Percentiles rank a stretch among this genome's conserved stretches.
phyloP scores from a whole-genome alignment of 2,797 vertebrate species.

The Thaleichthys pacificus region DNA sequence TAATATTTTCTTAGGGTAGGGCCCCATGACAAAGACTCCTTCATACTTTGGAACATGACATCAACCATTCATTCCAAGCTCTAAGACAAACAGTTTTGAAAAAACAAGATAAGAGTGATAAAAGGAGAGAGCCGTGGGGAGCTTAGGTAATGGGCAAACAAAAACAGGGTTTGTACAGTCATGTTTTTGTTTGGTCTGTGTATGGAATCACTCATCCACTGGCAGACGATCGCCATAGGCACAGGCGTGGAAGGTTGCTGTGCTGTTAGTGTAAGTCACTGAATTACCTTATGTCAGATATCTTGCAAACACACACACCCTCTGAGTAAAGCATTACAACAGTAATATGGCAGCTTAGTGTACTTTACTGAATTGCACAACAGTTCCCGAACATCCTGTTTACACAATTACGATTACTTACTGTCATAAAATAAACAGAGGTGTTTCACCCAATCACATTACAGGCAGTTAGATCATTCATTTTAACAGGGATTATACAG shows the following conservation, averaged over 20 bases:
- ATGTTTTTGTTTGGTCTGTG: slow-evolving; percentile 82
- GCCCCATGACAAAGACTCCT: slow-evolving; percentile 69
- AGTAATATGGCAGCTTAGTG: slow-evolving; percentile 47
- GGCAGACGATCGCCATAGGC: slow-evolving; percentile 64
- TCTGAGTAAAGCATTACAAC: slow-evolving; percentile 63
- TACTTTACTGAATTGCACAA: slow-evolving; percentile 59
- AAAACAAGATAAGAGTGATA: slow-evolving; percentile 77
- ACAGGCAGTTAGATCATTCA: background rate
- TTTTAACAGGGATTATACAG: too few species aligned
- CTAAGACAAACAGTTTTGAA: slow-evolving; percentile 79
- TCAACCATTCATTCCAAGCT: slow-evolving; percentile 71
- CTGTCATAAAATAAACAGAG: slow-evolving; percentile 43
- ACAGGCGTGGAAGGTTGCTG: slow-evolving; percentile 60
- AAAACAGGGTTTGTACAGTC: slow-evolving; percentile 78
- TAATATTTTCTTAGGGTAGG: slow-evolving; percentile 78
- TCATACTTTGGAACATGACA: slow-evolving; percentile 70
- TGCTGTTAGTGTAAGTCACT: slow-evolving; percentile 28
- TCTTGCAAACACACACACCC: slow-evolving; percentile 69
- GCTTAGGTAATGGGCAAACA: slow-evolving; percentile 81
- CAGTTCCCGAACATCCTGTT: slow-evolving; percentile 63
- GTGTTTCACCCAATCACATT: background rate
- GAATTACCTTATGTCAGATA: slow-evolving; percentile 61
- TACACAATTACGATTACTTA: slow-evolving; percentile 37
- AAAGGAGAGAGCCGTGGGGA: slow-evolving; percentile 38
- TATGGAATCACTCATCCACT: slow-evolving; percentile 71